A percentile compares a stretch with the other conserved stretches of the same genome.
Evolutionary conservation across 2,888 invertebrate species (phyloP).

Genomic region (Drosophila differens): DNA sequence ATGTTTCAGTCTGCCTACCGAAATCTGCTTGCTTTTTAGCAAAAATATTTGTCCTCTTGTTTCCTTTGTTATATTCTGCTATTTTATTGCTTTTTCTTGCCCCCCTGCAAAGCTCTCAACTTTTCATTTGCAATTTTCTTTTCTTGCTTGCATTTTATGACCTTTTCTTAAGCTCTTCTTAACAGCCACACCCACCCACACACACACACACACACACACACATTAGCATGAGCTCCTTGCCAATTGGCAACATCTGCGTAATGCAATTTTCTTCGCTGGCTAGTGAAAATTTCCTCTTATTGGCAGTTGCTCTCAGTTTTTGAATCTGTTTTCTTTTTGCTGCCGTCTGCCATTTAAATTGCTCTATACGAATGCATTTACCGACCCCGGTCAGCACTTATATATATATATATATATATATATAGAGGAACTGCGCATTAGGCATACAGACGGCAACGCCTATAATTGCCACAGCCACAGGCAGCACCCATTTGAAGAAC

Average conservation of each 20-base stretch:
- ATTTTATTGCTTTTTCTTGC: slow-evolving; percentile 28
- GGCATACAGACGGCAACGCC: slow-evolving; percentile 47
- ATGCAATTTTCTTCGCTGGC: slow-evolving; percentile 73
- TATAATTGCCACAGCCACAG: slow-evolving; percentile 28
- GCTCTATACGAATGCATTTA: slow-evolving; percentile 46
- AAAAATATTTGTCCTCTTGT: not conserved
- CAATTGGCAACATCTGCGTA: slow-evolving; percentile 79
- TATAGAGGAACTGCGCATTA: slow-evolving; percentile 37
- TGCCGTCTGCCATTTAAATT: slow-evolving; percentile 47
- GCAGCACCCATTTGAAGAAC: not conserved
- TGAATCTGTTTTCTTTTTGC: slow-evolving; percentile 30
- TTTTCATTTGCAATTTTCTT: slow-evolving; percentile 77
- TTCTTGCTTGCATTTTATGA: slow-evolving; percentile 73
- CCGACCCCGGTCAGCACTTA: slow-evolving; percentile 40
- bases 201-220: slow-evolving; percentile 31
- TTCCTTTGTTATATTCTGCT: slow-evolving; percentile 6
- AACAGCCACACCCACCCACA: slow-evolving; percentile 39
- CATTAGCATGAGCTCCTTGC: slow-evolving; percentile 13
- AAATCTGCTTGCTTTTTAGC: slow-evolving; percentile 5
- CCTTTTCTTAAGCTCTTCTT: slow-evolving; percentile 69
- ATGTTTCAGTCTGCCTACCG: not conserved
- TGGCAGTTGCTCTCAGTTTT: slow-evolving; percentile 30
- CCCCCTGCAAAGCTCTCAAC: slow-evolving; percentile 49
- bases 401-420: not conserved
- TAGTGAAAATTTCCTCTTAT: slow-evolving; percentile 52